phyloP scores from a whole-genome alignment of 2,797 vertebrate genomes.

The Iguana delicatissima region DNA sequence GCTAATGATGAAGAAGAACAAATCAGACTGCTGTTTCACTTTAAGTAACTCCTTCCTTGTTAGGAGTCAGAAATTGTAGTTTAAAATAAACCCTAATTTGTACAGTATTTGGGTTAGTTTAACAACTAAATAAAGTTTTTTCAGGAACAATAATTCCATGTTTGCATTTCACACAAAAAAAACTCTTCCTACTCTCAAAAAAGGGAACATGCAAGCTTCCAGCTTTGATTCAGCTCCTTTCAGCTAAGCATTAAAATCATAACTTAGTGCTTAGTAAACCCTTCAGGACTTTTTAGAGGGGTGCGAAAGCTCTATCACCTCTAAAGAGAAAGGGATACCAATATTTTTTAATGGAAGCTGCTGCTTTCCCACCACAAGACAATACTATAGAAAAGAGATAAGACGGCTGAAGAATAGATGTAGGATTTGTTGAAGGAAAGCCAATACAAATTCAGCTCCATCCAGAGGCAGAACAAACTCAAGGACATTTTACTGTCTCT shows the following conservation, averaged over 20 bases:
- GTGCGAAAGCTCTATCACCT: background rate
- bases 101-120: background rate
- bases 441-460: background rate
- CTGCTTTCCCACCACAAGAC: background rate
- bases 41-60: background rate
- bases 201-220: background rate
- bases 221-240: background rate
- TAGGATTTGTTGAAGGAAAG: background rate
- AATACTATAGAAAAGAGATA: background rate
- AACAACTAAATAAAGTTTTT: background rate
- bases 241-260: background rate
- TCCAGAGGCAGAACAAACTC: background rate
- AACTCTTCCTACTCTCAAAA: background rate
- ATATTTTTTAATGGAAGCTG: background rate
- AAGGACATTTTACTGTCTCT: background rate
- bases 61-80: background rate
- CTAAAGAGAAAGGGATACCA: background rate
- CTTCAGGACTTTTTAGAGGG: background rate
- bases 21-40: background rate
- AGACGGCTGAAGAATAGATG: background rate
- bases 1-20: background rate
- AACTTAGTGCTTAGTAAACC: background rate
- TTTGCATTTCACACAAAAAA: background rate
- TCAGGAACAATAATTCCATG: too few relatives aligned
- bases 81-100: background rate